Percentiles rank a stretch among this genome's conserved stretches.
Conservation (phyloP, 2,888 invertebrate species). For the Uropetala carovei region DNA sequence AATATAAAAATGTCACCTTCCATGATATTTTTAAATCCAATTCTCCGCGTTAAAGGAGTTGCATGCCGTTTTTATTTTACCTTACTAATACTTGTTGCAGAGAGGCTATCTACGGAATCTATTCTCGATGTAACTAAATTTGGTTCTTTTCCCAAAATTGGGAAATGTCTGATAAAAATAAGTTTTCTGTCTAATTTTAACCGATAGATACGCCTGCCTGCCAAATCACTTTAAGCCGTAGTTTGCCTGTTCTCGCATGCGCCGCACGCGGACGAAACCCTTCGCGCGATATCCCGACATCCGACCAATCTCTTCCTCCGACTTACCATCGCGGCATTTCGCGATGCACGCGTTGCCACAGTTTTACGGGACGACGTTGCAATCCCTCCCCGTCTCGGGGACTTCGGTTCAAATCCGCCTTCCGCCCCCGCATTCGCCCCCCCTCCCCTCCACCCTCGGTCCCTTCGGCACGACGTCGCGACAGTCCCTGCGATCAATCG, state of each 20-base stretch:
- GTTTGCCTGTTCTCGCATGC: constrained; percentile 26
- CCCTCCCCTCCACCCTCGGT: background rate
- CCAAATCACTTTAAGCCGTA: background rate
- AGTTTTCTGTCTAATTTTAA: constrained; percentile 20
- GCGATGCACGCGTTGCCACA: constrained; percentile 51
- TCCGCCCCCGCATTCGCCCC: no score
- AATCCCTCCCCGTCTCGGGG: background rate
- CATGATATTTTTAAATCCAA: background rate
- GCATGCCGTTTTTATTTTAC: background rate
- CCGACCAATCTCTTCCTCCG: background rate
- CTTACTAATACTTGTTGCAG: background rate
- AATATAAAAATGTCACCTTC: no score
- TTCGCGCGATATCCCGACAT: background rate
- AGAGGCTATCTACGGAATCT: background rate
- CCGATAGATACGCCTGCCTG: constrained; percentile 19
- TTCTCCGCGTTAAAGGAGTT: background rate
- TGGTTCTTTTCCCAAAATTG: constrained; percentile 14
- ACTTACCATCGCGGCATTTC: background rate
- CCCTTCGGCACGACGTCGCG: background rate
- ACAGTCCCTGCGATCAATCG: constrained; percentile 7
- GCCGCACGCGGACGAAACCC: constrained; percentile 18
- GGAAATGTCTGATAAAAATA: background rate
- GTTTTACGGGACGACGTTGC: constrained; percentile 7
- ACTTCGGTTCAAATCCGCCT: background rate
- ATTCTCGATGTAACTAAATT: background rate